Evolutionary conservation across 53 echinoderm and acorn worm genomes (phyloP), one percentile per base, ranked within the genome.

Genomic region (Echinometra lucunter): DNA sequence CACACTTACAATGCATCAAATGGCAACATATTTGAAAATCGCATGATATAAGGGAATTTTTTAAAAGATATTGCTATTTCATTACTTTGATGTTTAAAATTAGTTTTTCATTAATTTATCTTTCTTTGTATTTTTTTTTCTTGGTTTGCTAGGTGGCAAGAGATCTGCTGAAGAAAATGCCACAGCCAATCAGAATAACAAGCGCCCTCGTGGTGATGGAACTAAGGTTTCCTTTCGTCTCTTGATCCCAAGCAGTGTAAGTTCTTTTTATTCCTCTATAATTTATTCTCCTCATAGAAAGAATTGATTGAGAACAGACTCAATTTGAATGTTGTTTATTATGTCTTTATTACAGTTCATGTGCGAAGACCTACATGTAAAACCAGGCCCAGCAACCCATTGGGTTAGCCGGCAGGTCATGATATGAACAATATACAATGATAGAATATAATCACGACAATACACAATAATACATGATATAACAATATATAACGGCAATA

Each of bases 131-230:
- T n/a, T 28, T 53, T 88, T 16, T 88, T 91, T 6, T 11, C 3
- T 91, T 57, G 38, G n/a, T 91, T 91, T 55, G 23, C 44, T 91
- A 92, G 92, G 92, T 75, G 92, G 92, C 8, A 92, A 92, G 80
- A 47, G 92, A 37, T 92, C 92, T 74, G 92, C 92, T 17, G 92
- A 92, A 78, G 92, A 92, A 78, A 92, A 92, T 78, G 78, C 78
- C 6, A 57, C 58, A 15, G 56, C 80, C 34, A 80, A 66, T 27
- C 58, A 90, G 90, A 90, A 92, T 74, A 92, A 92, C 53, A 92
- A 92, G 92, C 92, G 92, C 92, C 92, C 92, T 80, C 78, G 92
- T 30, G 92, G 78, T 7, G 92, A 92, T 78, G 75, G 75, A 27
- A 28, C 49, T 37, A 92, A 78, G 45, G 81, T 92, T 3, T 78